Conservation (phyloP, 2,888 invertebrate species). For the Epinotia nisella region DNA sequence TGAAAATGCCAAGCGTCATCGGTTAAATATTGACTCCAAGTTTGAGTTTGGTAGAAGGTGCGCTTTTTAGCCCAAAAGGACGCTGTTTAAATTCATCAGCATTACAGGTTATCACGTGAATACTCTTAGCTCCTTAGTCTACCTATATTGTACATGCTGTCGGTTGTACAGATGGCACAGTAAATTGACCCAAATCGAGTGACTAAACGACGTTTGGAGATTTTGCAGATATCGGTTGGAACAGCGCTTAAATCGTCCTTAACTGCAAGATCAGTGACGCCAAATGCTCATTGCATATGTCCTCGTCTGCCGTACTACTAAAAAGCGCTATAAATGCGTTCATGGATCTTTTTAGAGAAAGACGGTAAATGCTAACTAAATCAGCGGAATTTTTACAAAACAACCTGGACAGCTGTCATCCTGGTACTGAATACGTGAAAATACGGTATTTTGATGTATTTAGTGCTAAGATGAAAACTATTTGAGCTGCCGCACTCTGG, state of each 20-base stretch:
- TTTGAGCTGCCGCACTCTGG: constrained; percentile 6
- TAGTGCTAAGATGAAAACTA: neutral
- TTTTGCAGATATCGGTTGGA: constrained; percentile 10
- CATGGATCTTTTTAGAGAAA: constrained; percentile 4
- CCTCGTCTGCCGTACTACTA: neutral
- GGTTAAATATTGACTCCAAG: too few relatives aligned
- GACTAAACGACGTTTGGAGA: neutral
- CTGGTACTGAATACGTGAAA: neutral
- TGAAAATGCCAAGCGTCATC: too few relatives aligned
- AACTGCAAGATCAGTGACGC: neutral
- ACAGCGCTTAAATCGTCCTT: constrained; percentile 23
- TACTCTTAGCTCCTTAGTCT: too few relatives aligned
- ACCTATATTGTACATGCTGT: neutral
- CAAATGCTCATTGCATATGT: constrained; percentile 2
- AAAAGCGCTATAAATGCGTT: constrained; percentile 6
- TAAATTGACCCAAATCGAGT: neutral
- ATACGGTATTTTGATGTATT: neutral
- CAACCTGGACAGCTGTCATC: constrained; percentile 1
- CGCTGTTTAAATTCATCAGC: too few relatives aligned
- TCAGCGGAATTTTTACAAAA: neutral
- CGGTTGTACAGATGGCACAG: neutral
- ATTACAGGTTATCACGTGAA: too few relatives aligned
- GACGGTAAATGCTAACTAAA: constrained; percentile 2
- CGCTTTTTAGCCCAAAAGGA: too few relatives aligned
- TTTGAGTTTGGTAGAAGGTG: too few relatives aligned